A percentile compares a stretch with the other conserved stretches of the same genome.
These are phyloP conservation scores for Patiria pectinifera DNA, from an alignment of 53 echinoderm and acorn worm genomes.

Conservation along the genomic window DNA sequence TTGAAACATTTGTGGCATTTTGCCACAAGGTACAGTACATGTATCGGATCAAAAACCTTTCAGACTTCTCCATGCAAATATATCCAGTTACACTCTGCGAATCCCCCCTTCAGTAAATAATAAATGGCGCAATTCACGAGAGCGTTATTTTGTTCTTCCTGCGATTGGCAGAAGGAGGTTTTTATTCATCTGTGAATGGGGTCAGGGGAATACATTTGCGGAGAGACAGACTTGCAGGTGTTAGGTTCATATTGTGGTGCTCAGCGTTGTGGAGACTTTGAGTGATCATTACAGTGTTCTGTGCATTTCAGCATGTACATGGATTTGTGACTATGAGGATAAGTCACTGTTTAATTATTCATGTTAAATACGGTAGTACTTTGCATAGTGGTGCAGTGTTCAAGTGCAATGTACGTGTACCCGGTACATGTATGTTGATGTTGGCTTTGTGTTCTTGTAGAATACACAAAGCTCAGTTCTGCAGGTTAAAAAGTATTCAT, in stretches of 20 bases:
- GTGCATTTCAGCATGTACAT: too few relatives aligned
- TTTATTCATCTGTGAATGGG: slow-evolving; percentile 11
- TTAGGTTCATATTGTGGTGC: neutral
- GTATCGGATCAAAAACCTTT: neutral
- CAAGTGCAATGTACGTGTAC: too few relatives aligned
- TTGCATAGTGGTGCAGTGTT: too few relatives aligned
- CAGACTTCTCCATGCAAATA: neutral
- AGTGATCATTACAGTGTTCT: too few relatives aligned
- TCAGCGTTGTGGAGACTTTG: neutral
- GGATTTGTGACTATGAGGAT: too few relatives aligned
- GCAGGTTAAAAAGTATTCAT: too few relatives aligned
- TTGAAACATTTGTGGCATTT: neutral
- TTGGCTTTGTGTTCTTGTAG: too few relatives aligned
- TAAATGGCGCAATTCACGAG: neutral
- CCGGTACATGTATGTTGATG: too few relatives aligned
- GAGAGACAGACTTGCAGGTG: slow-evolving; percentile 1
- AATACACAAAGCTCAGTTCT: too few relatives aligned
- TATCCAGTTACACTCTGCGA: neutral
- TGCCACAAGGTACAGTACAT: neutral
- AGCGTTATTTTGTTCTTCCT: neutral
- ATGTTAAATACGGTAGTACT: too few relatives aligned
- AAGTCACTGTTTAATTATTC: too few relatives aligned
- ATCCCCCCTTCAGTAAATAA: neutral
- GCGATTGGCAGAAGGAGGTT: neutral
- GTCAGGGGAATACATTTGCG: slow-evolving; percentile 21